Conservation (phyloP, 2,797 vertebrate species). For the Perodicticus potto region DNA sequence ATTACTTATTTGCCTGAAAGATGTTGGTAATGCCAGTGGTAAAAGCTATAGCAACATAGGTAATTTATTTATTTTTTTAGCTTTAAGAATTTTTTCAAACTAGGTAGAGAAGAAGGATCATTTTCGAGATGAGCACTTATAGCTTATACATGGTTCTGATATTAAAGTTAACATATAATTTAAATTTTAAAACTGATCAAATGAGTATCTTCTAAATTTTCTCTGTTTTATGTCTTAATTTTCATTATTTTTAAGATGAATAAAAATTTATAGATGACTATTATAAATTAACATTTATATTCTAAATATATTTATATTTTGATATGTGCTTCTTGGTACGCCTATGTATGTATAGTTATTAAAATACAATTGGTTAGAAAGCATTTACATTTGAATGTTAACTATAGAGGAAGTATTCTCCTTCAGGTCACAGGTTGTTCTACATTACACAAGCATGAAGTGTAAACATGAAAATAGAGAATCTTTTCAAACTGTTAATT, state of each 20-base stretch:
- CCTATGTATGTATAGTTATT: constrained; percentile 23
- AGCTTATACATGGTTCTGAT: neutral
- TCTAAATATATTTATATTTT: constrained; percentile 55
- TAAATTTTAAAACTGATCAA: constrained; percentile 31
- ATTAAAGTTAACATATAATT: constrained; percentile 39
- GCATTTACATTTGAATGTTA: constrained; percentile 28
- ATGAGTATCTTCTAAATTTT: constrained; percentile 28
- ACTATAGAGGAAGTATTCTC: neutral
- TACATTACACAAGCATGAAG: neutral
- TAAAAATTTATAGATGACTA: constrained; percentile 48
- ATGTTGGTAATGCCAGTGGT: neutral
- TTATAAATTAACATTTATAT: constrained; percentile 68
- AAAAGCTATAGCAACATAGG: neutral
- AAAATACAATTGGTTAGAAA: constrained; percentile 60
- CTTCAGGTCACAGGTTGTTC: constrained; percentile 12
- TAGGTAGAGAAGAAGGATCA: neutral
- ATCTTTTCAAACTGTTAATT: constrained; percentile 25
- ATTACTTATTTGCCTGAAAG: neutral
- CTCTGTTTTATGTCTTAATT: constrained; percentile 48
- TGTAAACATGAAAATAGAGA: constrained; percentile 15
- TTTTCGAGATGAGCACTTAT: neutral
- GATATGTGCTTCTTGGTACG: constrained; percentile 36
- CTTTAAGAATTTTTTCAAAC: neutral
- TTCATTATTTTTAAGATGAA: constrained; percentile 55
- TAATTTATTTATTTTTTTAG: neutral